These are phyloP conservation scores for Neodiprion virginianus DNA, from an alignment of 1,140 invertebrate species.

Conservation along the genomic window DNA sequence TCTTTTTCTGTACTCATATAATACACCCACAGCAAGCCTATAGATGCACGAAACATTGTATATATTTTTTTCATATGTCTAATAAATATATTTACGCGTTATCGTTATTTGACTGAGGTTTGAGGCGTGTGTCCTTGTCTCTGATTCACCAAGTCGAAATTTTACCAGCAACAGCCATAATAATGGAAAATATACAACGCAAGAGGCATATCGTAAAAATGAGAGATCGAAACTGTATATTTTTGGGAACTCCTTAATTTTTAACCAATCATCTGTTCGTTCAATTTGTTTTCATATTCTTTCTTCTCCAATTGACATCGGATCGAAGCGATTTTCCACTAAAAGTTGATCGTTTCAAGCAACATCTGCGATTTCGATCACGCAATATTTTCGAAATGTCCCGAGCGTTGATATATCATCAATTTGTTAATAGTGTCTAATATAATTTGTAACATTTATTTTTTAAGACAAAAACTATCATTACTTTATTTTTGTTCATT, in stretches of 20 bases:
- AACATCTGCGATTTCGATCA: background rate
- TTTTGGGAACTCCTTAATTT: no score
- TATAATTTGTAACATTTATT: constrained; percentile 22
- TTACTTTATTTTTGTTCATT: constrained; percentile 18
- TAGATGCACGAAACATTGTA: no score
- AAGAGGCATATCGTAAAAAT: background rate
- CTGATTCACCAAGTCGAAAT: background rate
- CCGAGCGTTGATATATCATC: constrained; percentile 3
- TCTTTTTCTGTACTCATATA: no score
- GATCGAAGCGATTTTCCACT: no score
- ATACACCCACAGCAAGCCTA: no score
- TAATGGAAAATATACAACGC: background rate
- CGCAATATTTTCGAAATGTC: background rate
- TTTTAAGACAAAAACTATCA: constrained; percentile 5
- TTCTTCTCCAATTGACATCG: no score
- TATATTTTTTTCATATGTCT: no score
- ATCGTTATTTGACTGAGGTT: no score
- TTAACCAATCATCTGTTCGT: no score
- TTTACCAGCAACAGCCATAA: constrained; percentile 3
- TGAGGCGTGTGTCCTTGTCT: background rate
- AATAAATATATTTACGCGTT: no score
- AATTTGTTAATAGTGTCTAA: constrained; percentile 23
- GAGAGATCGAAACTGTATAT: background rate
- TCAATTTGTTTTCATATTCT: no score
- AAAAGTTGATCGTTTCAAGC: no score